Base-by-base conservation (phyloP, 2,888 invertebrate species). In the Macropis europaea region DNA sequence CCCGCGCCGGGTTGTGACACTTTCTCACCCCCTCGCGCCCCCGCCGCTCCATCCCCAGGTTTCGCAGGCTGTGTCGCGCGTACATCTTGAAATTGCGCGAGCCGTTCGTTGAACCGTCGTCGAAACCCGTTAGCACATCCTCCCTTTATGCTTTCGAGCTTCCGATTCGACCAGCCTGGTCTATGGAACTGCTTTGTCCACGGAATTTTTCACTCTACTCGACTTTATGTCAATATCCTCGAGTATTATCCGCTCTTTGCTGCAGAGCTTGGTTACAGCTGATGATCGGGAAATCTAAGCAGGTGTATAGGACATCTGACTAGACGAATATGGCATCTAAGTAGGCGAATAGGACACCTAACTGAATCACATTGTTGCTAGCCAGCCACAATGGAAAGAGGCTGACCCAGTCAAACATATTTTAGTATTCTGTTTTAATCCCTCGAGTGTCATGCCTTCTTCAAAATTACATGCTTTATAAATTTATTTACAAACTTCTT, bases 11-110 rank as follows among this genome's bases (percentile, higher is more conserved):
- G 52, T 36, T 24, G 48, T 54, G 72, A 69, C 63, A 64, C 63
- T 72, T 38, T 26, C 43, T 11, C 50, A 28, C 38, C 28, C 69
- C 9, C 4, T 6, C 15, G n/a, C 9, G 2, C 2, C 13, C 11
- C 13, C 17, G 7, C 19, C 3, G 15, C 5, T 26, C 17, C 34
- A 13, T 17, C 22, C 3, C 32, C n/a, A 2, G n/a, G 24, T 24
- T 11, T 3, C 13, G 15, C 7, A 2, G 22, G 7, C 30, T 7
- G 42, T 17, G 53, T 43, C 45, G 15, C 52, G 45, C 40, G 62
- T 36, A 38, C 67, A 56, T 71, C 76, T 63, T 62, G 62, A 68
- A 68, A 77, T 66, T 69, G 72, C 67, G 60, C 42, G 57, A 60
- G 57, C 52, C 52, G 42, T 61, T 52, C 42, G 45, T 61, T n/a